These are phyloP conservation scores for Leucophenga montana DNA, from an alignment of 2,888 invertebrate species.

Conservation along the genomic window DNA sequence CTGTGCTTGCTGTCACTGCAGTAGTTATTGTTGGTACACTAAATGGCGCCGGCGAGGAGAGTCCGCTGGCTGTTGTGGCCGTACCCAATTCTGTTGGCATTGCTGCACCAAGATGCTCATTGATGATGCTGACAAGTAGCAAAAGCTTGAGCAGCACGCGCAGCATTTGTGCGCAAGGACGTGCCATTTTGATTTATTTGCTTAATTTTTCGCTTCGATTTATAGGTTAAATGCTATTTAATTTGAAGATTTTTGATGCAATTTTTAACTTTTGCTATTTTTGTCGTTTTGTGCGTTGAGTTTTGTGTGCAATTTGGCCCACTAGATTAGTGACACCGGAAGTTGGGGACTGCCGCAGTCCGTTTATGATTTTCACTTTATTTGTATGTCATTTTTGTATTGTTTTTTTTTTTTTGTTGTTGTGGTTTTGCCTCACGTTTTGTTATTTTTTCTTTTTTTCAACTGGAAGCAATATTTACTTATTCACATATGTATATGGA, in stretches of 20 bases:
- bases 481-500: not conserved
- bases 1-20: not conserved
- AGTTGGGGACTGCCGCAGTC: not conserved
- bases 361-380: slow-evolving; percentile 3
- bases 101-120: slow-evolving; percentile 51
- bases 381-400: not conserved
- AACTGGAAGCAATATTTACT: not conserved
- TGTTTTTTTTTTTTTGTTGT: not conserved
- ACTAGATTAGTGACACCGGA: not conserved
- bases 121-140: slow-evolving; percentile 60
- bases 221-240: not conserved
- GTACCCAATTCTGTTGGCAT: slow-evolving; percentile 49
- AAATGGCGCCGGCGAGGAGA: slow-evolving; percentile 51
- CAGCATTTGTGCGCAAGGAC: slow-evolving; percentile 45
- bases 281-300: slow-evolving; percentile 7
- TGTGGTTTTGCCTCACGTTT: not conserved
- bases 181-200: slow-evolving; percentile 48
- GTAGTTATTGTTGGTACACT: slow-evolving; percentile 29
- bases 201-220: slow-evolving; percentile 1
- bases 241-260: slow-evolving; percentile 29
- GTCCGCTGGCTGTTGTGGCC: slow-evolving; percentile 37
- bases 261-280: slow-evolving; percentile 25
- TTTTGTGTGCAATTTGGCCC: slow-evolving; percentile 6
- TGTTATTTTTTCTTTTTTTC: not conserved
- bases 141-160: slow-evolving; percentile 59